Base-by-base conservation (phyloP, 2,888 invertebrate species). In the Thereva unica region DNA sequence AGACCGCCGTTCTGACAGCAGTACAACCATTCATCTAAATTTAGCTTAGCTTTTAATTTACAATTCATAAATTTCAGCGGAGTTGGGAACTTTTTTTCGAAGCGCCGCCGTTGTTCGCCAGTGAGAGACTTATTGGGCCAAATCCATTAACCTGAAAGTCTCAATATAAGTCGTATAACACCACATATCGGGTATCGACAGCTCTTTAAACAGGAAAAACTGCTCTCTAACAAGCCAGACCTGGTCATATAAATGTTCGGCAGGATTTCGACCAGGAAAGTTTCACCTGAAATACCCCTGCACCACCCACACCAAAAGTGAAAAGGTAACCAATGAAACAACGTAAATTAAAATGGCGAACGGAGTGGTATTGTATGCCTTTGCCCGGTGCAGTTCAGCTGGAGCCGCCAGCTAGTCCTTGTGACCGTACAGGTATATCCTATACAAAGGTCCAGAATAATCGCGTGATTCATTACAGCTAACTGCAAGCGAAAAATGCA, bases 91-190 rank as follows among this genome's bases (percentile, higher is more conserved):
- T 23, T 23, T 23, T 23, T 23, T 23, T 2, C 23, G 1, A 50
- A 42, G 8, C 50, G 40, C 10, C 10, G 50, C 35, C 41, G 37
- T 45, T 50, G 50, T 50, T 50, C 23, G 61, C 49, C 61, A 41
- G 61, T 23, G 23, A 23, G 23, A 23, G 23, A 23, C 23, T 23
- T 23, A 23, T 23, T 23, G 50, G 50, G 61, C 61, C 61, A 61
- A 50, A 61, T 61, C 61, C 61, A 61, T 61, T 61, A 61, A 61
- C 61, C 61, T 61, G 50, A 50, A 61, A 61, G 50, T 61, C 50
- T 50, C 50, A 23, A 23, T 23, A 23, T 23, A 23, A 23, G 23
- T 23, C 23, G 23, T 23, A 23, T 23, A 23, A 23, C 23, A 23
- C 61, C 40, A 61, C 50, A 61, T 41, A 50, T 35, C 41, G 4